A percentile compares a stretch with the other conserved stretches of the same genome.
phyloP scores from a whole-genome alignment of 2,113 vertebrate genomes.

The Phoenicopterus ruber region DNA sequence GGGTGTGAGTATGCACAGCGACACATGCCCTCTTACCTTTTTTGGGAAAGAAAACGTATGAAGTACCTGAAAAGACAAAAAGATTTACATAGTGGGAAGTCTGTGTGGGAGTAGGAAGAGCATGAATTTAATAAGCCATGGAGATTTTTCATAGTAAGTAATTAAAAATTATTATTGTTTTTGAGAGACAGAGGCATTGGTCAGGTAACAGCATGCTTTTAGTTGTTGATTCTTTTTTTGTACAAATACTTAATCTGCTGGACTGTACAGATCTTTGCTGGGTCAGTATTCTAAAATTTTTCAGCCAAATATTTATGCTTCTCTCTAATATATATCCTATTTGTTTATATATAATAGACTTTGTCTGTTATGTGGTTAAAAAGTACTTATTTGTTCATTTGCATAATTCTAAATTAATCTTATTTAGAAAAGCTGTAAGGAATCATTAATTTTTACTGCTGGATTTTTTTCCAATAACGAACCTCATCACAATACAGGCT shows the following conservation, averaged over 20 bases:
- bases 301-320: not conserved
- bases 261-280: not conserved
- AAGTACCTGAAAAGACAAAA: not conserved
- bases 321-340: not conserved
- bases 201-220: not conserved
- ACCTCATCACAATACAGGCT: conserved; percentile 64
- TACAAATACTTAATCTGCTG: not conserved
- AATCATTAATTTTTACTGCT: conserved; percentile 61
- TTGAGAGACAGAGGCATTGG: not conserved
- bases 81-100: not conserved
- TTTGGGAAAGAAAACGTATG: not conserved
- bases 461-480: conserved; percentile 21
- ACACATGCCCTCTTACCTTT: not conserved
- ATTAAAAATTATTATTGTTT: not conserved
- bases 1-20: not conserved
- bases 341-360: not conserved
- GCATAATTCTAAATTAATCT: conserved; percentile 43
- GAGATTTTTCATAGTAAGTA: conserved; percentile 31
- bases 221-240: not conserved
- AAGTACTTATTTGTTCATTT: not conserved
- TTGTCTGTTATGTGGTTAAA: not conserved
- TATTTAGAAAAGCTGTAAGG: conserved; percentile 40
- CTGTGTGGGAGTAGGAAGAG: not conserved
- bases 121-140: not conserved
- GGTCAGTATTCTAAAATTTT: not conserved